A percentile compares a stretch with the other conserved stretches of the same genome.
Evolutionary conservation across 2,113 vertebrate species (phyloP).

Genomic region (Gymnocephalus cernua): DNA sequence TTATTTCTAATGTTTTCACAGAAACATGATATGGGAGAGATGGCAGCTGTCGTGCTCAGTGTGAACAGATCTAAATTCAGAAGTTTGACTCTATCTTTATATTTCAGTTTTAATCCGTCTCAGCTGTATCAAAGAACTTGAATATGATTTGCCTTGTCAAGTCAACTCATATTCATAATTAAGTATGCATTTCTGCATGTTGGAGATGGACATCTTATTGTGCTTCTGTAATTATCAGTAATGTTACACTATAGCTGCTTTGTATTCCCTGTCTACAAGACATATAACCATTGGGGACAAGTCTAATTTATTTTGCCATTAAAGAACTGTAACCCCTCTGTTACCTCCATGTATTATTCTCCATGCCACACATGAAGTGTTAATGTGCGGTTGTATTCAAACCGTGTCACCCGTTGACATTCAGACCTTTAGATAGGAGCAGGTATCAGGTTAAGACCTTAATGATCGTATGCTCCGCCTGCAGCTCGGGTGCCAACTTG

Average conservation of each 20-base stretch:
- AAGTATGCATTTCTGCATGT: not conserved
- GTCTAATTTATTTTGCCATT: slow-evolving; percentile 39
- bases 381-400: slow-evolving; percentile 9
- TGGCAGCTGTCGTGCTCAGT: not conserved
- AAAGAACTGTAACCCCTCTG: slow-evolving; percentile 19
- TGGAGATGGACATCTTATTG: not conserved
- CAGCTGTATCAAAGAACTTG: not conserved
- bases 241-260: slow-evolving; percentile 5
- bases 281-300: not conserved
- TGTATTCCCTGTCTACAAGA: slow-evolving; percentile 1
- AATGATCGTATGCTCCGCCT: not conserved
- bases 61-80: not conserved
- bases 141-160: not conserved
- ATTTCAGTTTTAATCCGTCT: not conserved
- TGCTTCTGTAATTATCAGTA: not conserved
- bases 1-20: not conserved
- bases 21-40: not conserved
- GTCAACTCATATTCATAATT: not conserved
- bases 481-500: not conserved
- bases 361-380: not conserved
- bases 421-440: not conserved
- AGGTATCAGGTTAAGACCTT: slow-evolving; percentile 12
- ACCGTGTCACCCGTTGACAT: not conserved
- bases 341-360: not conserved
- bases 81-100: not conserved